A percentile compares a stretch with the other conserved stretches of the same genome.
phyloP scores from a whole-genome alignment of 2,113 vertebrate genomes.

The Tragelaphus scriptus region DNA sequence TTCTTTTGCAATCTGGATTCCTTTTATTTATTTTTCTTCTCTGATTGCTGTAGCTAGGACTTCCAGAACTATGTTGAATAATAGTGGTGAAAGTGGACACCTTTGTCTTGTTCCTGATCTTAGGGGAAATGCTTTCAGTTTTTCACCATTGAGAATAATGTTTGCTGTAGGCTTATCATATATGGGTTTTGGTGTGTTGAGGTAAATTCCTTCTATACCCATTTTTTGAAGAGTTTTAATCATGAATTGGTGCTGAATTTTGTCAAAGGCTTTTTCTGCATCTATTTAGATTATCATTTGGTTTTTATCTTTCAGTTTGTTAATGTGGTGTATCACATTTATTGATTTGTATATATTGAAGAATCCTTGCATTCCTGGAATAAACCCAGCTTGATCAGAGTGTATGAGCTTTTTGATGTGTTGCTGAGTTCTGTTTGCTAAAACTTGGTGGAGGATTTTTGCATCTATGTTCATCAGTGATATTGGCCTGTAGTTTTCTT shows the following conservation, averaged over 20 bases:
- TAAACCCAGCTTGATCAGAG: not conserved
- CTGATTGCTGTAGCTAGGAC: not conserved
- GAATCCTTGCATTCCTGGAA: not conserved
- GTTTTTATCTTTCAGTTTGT: not conserved
- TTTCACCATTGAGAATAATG: not conserved
- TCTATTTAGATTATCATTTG: not conserved
- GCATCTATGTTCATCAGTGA: not conserved
- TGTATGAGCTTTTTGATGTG: not conserved
- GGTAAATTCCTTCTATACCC: not conserved
- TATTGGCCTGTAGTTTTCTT: not conserved
- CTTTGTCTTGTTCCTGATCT: not conserved
- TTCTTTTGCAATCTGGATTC: not conserved
- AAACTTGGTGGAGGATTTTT: not conserved
- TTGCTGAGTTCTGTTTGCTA: not conserved
- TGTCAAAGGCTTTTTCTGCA: not conserved
- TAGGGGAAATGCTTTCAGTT: not conserved
- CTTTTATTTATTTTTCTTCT: not conserved
- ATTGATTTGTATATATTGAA: not conserved
- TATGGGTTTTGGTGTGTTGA: not conserved
- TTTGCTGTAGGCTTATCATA: not conserved
- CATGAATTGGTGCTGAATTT: not conserved
- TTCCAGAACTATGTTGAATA: not conserved
- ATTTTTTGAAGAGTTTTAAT: not conserved
- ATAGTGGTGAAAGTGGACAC: not conserved
- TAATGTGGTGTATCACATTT: not conserved